phyloP scores from a whole-genome alignment of 2,888 invertebrate species.

The Theodoxus fluviatilis region DNA sequence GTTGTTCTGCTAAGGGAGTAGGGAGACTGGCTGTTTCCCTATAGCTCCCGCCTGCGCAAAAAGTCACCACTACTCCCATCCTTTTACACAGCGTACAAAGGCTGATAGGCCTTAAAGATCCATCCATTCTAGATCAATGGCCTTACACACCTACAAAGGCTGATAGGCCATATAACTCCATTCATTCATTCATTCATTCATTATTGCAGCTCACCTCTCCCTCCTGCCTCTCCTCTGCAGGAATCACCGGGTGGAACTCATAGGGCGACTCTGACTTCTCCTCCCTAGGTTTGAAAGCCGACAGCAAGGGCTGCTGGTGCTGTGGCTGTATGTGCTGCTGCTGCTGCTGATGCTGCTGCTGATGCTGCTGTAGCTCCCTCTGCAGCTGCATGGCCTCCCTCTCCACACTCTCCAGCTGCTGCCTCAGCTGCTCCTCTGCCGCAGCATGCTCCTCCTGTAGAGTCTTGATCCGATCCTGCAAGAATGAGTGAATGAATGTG shows the following conservation, averaged over 20 bases:
- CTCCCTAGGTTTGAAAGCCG: conserved; percentile 28
- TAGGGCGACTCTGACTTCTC: conserved; percentile 35
- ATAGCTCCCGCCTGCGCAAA: no score
- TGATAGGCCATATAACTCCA: no score
- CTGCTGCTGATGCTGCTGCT: conserved; percentile 39
- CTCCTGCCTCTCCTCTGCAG: conserved; percentile 54
- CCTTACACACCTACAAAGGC: no score
- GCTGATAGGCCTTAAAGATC: no score
- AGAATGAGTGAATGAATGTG: no score
- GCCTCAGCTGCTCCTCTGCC: conserved; percentile 63
- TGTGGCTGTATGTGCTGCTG: conserved; percentile 58
- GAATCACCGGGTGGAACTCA: conserved; percentile 46
- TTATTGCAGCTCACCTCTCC: conserved; percentile 55
- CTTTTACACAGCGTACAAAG: no score
- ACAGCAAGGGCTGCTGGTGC: conserved; percentile 32
- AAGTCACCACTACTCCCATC: no score
- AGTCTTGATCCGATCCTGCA: conserved; percentile 66
- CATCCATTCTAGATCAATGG: no score
- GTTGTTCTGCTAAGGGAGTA: no score
- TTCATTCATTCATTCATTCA: no score
- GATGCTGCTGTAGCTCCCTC: conserved; percentile 50
- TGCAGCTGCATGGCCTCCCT: conserved; percentile 59
- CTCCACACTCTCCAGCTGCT: conserved; percentile 65
- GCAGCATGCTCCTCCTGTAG: conserved; percentile 64
- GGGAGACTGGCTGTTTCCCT: no score